Evolutionary conservation across 2,888 invertebrate genomes (phyloP).

Genomic region (Leptopilina syphax): DNA sequence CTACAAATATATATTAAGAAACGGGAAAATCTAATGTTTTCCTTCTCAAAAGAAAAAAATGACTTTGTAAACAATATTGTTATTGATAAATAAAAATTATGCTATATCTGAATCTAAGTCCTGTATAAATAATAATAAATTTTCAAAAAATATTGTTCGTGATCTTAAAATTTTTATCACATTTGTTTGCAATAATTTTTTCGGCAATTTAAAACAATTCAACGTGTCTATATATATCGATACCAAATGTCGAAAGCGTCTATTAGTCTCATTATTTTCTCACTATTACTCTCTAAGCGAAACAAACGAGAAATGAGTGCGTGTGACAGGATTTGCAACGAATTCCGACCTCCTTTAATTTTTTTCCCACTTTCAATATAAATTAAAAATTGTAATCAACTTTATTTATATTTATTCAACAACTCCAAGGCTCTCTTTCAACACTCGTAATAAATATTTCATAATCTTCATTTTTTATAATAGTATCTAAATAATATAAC

Average conservation of each 20-base stretch:
- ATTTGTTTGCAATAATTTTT: neutral
- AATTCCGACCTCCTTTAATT: slow-evolving; percentile 36
- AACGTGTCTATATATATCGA: neutral
- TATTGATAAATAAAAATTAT: too few species aligned
- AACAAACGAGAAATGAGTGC: slow-evolving; percentile 38
- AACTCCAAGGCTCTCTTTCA: slow-evolving; percentile 33
- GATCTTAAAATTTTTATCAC: neutral
- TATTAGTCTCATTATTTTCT: slow-evolving; percentile 38
- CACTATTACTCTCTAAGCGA: slow-evolving; percentile 28
- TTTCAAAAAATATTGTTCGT: too few species aligned
- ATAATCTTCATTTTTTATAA: slow-evolving; percentile 12
- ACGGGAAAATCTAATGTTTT: too few species aligned
- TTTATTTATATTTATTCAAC: slow-evolving; percentile 29
- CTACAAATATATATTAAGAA: too few species aligned
- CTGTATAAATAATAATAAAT: too few species aligned
- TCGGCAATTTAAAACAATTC: neutral
- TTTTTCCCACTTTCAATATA: slow-evolving; percentile 10
- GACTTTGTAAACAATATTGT: too few species aligned
- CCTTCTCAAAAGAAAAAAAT: too few species aligned
- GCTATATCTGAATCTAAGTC: too few species aligned
- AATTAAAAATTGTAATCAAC: slow-evolving; percentile 38
- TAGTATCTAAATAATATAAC: slow-evolving; percentile 5
- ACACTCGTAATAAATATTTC: slow-evolving; percentile 8
- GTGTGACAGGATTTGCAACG: slow-evolving; percentile 39
- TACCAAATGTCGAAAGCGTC: slow-evolving; percentile 34